Conservation (phyloP, 2,888 invertebrate genomes). For the Hedychridium roseum region DNA sequence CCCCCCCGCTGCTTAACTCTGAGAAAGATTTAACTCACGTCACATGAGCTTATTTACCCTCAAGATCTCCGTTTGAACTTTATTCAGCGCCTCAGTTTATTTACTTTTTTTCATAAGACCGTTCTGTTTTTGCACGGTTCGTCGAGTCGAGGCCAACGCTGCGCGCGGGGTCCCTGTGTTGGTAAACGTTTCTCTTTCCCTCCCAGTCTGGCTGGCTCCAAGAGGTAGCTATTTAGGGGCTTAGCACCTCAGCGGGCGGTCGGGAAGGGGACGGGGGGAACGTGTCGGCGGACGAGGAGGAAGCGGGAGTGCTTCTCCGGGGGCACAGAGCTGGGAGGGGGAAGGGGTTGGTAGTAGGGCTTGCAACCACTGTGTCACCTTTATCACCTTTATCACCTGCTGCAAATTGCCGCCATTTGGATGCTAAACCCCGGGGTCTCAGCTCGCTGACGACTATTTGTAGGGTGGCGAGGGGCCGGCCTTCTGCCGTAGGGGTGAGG, state of each 20-base stretch:
- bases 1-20: conserved; percentile 3
- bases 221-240: conserved; percentile 59
- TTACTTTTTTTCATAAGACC: no score
- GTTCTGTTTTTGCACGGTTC: no score
- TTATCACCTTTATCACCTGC: conserved; percentile 63
- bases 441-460: conserved; percentile 57
- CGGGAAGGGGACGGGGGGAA: no score
- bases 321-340: conserved; percentile 13
- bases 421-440: conserved; percentile 59
- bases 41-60: no score
- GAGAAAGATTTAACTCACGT: no score
- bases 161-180: conserved; percentile 20
- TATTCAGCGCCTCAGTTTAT: no score
- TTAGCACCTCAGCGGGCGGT: conserved; percentile 48
- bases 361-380: conserved; percentile 60
- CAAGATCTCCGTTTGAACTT: no score
- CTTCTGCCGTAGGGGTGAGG: no score
- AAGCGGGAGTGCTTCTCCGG: conserved; percentile 11
- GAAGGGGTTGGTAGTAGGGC: conserved; percentile 19
- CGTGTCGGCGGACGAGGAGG: conserved; percentile 7
- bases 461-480: conserved; percentile 37
- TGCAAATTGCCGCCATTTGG: conserved; percentile 63
- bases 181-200: conserved; percentile 25
- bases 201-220: conserved; percentile 20
- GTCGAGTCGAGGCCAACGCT: conserved; percentile 27